Evolutionary conservation across 2,797 vertebrate genomes (phyloP).

Genomic region (Microcaecilia unicolor): DNA sequence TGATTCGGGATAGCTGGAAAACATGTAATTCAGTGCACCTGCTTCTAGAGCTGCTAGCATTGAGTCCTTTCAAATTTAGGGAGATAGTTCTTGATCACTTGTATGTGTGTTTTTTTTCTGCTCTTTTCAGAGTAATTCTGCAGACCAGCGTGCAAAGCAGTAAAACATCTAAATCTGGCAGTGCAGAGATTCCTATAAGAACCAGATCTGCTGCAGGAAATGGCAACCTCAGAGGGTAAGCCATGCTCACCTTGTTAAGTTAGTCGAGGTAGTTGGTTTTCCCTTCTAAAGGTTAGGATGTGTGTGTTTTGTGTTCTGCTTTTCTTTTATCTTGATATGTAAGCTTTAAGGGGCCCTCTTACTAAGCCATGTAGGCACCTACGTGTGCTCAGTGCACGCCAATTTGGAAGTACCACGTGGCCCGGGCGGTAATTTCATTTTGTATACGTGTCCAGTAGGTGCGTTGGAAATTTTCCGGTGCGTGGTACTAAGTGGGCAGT

Average conservation of each 20-base stretch:
- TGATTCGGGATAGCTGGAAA: slow-evolving; percentile 8
- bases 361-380: too few relatives aligned
- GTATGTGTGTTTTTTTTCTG: slow-evolving; percentile 49
- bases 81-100: slow-evolving; percentile 27
- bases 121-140: slow-evolving; percentile 75
- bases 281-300: too few relatives aligned
- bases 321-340: too few relatives aligned
- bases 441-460: too few relatives aligned
- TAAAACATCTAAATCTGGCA: slow-evolving; percentile 70
- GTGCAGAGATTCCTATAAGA: slow-evolving; percentile 77
- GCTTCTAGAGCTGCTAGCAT: slow-evolving; percentile 8
- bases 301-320: too few relatives aligned
- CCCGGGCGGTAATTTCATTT: too few relatives aligned
- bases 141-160: slow-evolving; percentile 78
- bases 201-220: slow-evolving; percentile 80
- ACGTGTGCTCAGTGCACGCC: too few relatives aligned
- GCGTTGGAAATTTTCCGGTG: too few relatives aligned
- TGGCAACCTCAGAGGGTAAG: slow-evolving; percentile 76
- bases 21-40: neutral
- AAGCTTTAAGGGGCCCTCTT: too few relatives aligned
- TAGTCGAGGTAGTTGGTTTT: too few relatives aligned
- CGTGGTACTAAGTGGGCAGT: too few relatives aligned
- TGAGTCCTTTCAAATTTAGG: slow-evolving; percentile 13
- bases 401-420: too few relatives aligned
- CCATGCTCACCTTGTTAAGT: neutral